phyloP scores from a whole-genome alignment of 2,113 vertebrate species.

The Turdus rufiventris region DNA sequence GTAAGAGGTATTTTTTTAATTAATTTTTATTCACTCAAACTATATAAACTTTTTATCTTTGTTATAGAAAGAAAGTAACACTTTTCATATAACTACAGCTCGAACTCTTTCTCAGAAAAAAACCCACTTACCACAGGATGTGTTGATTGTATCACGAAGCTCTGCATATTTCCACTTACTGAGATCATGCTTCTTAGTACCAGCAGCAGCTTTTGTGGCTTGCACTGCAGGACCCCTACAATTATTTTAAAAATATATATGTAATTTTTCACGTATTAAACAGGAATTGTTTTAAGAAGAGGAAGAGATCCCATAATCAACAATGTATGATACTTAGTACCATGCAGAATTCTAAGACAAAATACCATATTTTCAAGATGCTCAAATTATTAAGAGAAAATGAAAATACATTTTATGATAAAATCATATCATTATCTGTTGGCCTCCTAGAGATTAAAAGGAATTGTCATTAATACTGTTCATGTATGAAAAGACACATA shows the following conservation, averaged over 20 bases:
- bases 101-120: background rate
- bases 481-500: background rate
- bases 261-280: background rate
- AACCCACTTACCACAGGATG: constrained; percentile 85
- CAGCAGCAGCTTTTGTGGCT: constrained; percentile 86
- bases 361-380: background rate
- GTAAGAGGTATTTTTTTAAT: background rate
- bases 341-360: background rate
- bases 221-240: constrained; percentile 86
- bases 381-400: background rate
- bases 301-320: background rate
- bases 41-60: background rate
- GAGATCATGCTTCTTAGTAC: constrained; percentile 89
- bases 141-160: constrained; percentile 94
- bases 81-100: background rate
- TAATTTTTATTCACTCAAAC: background rate
- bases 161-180: constrained; percentile 99
- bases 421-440: background rate
- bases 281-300: background rate
- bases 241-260: background rate
- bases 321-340: background rate
- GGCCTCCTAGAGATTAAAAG: background rate
- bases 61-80: background rate
- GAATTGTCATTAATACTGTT: background rate
- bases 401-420: background rate